Evolutionary conservation across 1,140 invertebrate genomes (phyloP), one percentile per base, ranked within the genome.

Genomic region (Druon quercuslanigerum): DNA sequence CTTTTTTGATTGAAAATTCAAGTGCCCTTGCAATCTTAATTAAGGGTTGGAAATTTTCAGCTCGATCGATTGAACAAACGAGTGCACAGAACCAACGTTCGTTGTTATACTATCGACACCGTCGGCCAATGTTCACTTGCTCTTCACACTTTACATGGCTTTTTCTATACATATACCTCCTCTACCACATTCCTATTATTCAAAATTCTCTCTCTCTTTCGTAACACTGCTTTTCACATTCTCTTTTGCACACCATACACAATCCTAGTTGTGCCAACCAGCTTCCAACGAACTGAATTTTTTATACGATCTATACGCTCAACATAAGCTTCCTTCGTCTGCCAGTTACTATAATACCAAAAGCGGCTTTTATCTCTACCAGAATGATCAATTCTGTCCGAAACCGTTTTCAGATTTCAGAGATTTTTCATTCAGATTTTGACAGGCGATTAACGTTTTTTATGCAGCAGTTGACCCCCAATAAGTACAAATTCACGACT

Each of bases 1-100:
- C 81, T 84, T 83, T 87, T 88, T 88, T 88, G 85, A 88, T 88
- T 88, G 86, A 88, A 88, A 88, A 87, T 85, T 88, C 85, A 86
- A 88, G 87, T 87, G 80, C 79, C 80, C 87, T 87, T 80, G 87
- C 85, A 82, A 87, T 88, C 87, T 88, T 88, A 87, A 88, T 88
- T 86, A 86, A 88, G 87, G 80, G 85, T 77, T 82, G 85, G 79
- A 87, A 87, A 87, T 87, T 87, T 87, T 87, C 81, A 86, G 82
- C 82, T 85, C 87, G 85, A 87, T 87, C 85, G 87, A 87, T 87
- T 85, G 87, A 82, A 85, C 80, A 85, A 87, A 84, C 82, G 82
- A 85, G 84, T 73, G 81, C 57, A 66, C 57, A 66, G 78, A 77
- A 82, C 81, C 76, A 77, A 33, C 57, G 57, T 14, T 66, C 57